These are phyloP conservation scores for Hoplostethus atlanticus DNA, from an alignment of 2,797 vertebrate species.

Conservation along the genomic window DNA sequence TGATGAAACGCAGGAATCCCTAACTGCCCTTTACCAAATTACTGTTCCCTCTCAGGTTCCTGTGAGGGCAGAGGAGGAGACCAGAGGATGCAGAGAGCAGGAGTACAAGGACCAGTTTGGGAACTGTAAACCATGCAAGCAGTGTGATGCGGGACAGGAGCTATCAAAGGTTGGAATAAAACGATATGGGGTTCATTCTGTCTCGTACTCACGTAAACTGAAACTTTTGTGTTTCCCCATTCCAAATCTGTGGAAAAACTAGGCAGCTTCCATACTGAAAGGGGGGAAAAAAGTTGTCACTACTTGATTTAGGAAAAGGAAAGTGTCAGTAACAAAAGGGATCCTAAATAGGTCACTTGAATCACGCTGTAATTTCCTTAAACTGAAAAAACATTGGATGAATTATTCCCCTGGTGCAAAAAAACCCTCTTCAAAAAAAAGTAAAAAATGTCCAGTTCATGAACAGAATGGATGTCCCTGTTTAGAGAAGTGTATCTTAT, in stretches of 20 bases:
- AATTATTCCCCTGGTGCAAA: conserved; percentile 16
- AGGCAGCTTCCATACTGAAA: background rate
- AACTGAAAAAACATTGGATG: conserved; percentile 21
- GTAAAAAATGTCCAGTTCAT: conserved; percentile 33
- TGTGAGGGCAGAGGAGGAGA: conserved; percentile 86
- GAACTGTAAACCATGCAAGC: conserved; percentile 90
- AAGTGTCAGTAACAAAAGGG: conserved; percentile 26
- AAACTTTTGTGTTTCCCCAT: background rate
- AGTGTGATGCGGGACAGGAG: conserved; percentile 96
- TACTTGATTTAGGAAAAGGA: conserved; percentile 44
- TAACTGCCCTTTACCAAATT: conserved; percentile 52
- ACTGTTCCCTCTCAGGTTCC: conserved; percentile 73
- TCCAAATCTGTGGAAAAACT: background rate
- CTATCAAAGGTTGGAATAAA: conserved; percentile 90
- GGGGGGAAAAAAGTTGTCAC: conserved; percentile 10
- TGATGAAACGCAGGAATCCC: conserved; percentile 70
- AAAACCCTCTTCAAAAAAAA: conserved; percentile 17
- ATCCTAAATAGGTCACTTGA: conserved; percentile 27
- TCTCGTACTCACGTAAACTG: conserved; percentile 7
- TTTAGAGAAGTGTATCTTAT: conserved; percentile 66
- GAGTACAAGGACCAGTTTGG: conserved; percentile 92
- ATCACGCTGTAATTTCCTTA: conserved; percentile 36
- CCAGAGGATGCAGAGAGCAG: conserved; percentile 93
- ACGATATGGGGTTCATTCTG: background rate
- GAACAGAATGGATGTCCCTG: conserved; percentile 66